Percentiles rank a stretch among this genome's conserved stretches.
These are phyloP conservation scores for Anadara kagoshimensis DNA, from an alignment of 1,140 invertebrate genomes.

Conservation along the genomic window DNA sequence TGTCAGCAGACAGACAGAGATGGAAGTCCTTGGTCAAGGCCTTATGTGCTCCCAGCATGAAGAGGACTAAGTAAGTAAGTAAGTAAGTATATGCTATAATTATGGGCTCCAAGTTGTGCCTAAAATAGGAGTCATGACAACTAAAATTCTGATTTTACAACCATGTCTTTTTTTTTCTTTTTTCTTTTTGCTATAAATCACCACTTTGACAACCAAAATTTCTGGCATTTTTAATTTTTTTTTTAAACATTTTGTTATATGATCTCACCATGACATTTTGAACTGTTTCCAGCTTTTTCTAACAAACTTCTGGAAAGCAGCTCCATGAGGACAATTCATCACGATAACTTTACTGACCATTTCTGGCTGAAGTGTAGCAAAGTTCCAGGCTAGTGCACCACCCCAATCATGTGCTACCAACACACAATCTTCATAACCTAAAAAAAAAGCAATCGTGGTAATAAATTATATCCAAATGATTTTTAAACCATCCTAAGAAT, in stretches of 20 bases:
- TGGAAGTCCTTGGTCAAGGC: too few species aligned
- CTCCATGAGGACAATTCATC: conserved; percentile 86
- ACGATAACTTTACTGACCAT: conserved; percentile 83
- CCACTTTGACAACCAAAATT: not conserved
- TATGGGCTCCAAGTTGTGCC: not conserved
- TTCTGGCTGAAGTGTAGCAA: conserved; percentile 80
- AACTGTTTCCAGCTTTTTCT: conserved; percentile 76
- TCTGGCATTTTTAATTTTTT: not conserved
- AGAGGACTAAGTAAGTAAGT: too few species aligned
- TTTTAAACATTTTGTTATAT: not conserved
- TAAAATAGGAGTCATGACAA: not conserved
- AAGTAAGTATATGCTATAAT: too few species aligned
- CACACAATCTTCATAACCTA: conserved; percentile 70
- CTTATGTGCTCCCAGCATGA: too few species aligned
- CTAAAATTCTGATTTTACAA: too few species aligned
- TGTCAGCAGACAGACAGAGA: too few species aligned
- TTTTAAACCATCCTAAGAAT: too few species aligned
- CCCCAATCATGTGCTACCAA: conserved; percentile 90
- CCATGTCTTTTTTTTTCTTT: not conserved
- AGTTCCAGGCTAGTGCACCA: conserved; percentile 77
- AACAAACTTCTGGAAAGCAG: conserved; percentile 80
- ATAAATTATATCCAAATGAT: too few species aligned
- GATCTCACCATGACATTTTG: conserved; percentile 74
- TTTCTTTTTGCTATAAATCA: not conserved
- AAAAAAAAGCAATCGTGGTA: conserved; percentile 1